Conservation (phyloP, 1,140 invertebrate species). For the Aphis craccivora region DNA sequence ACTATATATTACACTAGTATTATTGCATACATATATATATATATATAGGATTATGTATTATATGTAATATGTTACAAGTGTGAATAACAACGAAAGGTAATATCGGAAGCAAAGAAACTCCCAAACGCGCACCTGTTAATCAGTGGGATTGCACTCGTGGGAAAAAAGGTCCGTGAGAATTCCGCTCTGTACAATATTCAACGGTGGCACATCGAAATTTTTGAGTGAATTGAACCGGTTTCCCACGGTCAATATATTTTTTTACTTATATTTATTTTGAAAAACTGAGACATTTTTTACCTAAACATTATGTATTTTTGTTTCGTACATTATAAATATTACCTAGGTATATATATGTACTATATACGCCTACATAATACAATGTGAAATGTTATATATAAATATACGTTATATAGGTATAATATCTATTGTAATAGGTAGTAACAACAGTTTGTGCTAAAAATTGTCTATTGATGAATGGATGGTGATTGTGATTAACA, state of each 20-base stretch:
- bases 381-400: neutral
- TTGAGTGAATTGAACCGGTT: slow-evolving; percentile 47
- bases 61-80: slow-evolving; percentile 15
- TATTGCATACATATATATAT: neutral
- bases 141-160: slow-evolving; percentile 54
- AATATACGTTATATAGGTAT: neutral
- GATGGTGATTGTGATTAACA: neutral
- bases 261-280: slow-evolving; percentile 26
- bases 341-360: no score
- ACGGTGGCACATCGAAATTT: slow-evolving; percentile 55
- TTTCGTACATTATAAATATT: neutral
- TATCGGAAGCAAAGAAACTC: slow-evolving; percentile 52
- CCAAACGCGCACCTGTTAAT: slow-evolving; percentile 54
- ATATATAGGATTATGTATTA: neutral
- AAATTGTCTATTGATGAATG: no score
- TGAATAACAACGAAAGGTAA: slow-evolving; percentile 50
- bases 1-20: neutral
- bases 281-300: slow-evolving; percentile 40
- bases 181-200: slow-evolving; percentile 50
- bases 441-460: no score
- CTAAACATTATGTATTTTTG: neutral
- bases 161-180: slow-evolving; percentile 53
- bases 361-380: neutral
- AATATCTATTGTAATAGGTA: neutral
- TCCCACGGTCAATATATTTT: slow-evolving; percentile 50